phyloP scores from a whole-genome alignment of 1,140 invertebrate species.

The Uloborus diversus region DNA sequence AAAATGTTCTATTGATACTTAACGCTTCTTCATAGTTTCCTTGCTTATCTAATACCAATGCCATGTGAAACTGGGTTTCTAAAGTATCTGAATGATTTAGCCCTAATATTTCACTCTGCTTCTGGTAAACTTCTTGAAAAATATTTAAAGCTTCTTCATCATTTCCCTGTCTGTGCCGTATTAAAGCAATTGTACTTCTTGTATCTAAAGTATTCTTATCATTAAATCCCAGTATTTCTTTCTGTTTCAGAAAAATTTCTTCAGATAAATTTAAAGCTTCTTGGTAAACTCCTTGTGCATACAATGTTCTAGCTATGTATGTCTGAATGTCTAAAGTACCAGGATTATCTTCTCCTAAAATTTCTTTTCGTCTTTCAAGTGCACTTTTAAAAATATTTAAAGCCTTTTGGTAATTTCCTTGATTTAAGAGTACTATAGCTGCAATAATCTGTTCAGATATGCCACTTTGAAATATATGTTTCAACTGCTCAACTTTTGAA shows the following conservation, averaged over 20 bases:
- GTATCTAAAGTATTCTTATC: background rate
- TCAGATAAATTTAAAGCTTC: background rate
- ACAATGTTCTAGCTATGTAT: background rate
- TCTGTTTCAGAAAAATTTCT: background rate
- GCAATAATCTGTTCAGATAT: too few relatives aligned
- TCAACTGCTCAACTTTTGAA: background rate
- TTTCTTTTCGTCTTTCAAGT: background rate
- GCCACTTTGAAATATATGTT: background rate
- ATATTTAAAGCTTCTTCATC: constrained; percentile 9
- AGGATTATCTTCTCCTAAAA: too few relatives aligned
- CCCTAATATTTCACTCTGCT: background rate
- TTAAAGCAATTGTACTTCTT: background rate
- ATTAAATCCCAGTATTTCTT: background rate
- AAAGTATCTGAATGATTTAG: background rate
- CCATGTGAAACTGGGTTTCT: constrained; percentile 23
- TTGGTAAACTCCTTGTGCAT: background rate
- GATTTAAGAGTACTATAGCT: background rate
- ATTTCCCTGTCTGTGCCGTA: background rate
- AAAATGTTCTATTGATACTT: constrained; percentile 52
- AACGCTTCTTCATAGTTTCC: constrained; percentile 57
- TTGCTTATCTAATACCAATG: background rate
- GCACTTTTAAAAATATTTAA: constrained; percentile 9
- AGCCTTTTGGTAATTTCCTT: constrained; percentile 2
- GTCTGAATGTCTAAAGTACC: background rate
- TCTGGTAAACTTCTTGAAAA: constrained; percentile 9